Evolutionary conservation across 2,888 invertebrate species (phyloP).

Genomic region (Meghimatium bilineatum): DNA sequence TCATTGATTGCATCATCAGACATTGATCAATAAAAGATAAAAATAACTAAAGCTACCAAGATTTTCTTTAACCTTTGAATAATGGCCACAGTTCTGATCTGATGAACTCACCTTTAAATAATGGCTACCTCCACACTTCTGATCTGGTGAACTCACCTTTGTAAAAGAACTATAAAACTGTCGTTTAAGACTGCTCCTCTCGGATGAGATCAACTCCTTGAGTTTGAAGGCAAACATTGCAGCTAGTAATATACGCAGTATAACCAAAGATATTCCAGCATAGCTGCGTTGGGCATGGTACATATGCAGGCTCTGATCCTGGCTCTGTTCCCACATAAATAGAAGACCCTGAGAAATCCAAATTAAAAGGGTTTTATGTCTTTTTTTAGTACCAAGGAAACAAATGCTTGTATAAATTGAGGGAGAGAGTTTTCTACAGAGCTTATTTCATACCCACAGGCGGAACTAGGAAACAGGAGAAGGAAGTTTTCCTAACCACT

Average conservation of each 20-base stretch:
- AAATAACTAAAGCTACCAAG: too few relatives aligned
- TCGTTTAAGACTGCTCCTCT: slow-evolving; percentile 70
- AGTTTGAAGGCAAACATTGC: slow-evolving; percentile 72
- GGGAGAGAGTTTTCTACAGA: too few relatives aligned
- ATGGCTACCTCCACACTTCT: not conserved
- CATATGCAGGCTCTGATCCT: slow-evolving; percentile 67
- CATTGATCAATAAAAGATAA: too few relatives aligned
- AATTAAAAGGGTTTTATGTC: not conserved
- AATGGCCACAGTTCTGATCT: too few relatives aligned
- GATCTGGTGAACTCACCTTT: slow-evolving; percentile 59
- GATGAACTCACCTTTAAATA: too few relatives aligned
- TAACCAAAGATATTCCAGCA: slow-evolving; percentile 67
- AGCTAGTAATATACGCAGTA: slow-evolving; percentile 69
- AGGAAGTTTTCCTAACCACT: too few relatives aligned
- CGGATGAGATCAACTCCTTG: slow-evolving; percentile 62
- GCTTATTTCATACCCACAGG: too few relatives aligned
- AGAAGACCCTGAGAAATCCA: slow-evolving; percentile 64
- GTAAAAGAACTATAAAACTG: slow-evolving; percentile 73
- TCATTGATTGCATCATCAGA: too few relatives aligned
- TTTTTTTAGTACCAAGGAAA: too few relatives aligned
- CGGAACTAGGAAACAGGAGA: too few relatives aligned
- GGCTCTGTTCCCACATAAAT: slow-evolving; percentile 73
- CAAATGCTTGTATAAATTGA: too few relatives aligned
- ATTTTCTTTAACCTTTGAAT: too few relatives aligned
- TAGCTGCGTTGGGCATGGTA: slow-evolving; percentile 71